Percentiles rank a stretch among this genome's conserved stretches.
Evolutionary conservation across 2,888 invertebrate species (phyloP).

Genomic region (Acleris laterana): DNA sequence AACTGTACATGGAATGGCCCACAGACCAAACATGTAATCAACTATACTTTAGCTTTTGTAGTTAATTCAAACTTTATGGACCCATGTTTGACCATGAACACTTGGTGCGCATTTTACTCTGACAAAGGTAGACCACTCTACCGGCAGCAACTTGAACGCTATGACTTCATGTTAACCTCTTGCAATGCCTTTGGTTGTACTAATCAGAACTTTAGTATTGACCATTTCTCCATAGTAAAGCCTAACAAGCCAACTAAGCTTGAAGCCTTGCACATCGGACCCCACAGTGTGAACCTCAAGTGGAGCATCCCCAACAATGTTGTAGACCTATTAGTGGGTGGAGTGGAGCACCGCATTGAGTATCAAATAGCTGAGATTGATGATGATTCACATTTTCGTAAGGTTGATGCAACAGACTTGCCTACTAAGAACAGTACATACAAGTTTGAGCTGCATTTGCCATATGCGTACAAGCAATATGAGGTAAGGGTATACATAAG

Average conservation of each 20-base stretch:
- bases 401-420: constrained; percentile 63
- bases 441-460: constrained; percentile 78
- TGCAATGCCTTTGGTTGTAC: constrained; percentile 85
- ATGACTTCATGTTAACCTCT: constrained; percentile 85
- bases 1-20: constrained; percentile 90
- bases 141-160: constrained; percentile 72
- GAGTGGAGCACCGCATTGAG: constrained; percentile 72
- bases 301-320: constrained; percentile 71
- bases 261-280: constrained; percentile 54
- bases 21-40: constrained; percentile 62
- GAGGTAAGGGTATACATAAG: constrained; percentile 89
- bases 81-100: constrained; percentile 47
- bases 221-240: constrained; percentile 83
- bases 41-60: constrained; percentile 60
- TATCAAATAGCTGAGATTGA: constrained; percentile 80
- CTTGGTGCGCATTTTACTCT: constrained; percentile 61
- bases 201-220: constrained; percentile 78
- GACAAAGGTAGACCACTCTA: constrained; percentile 68
- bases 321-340: constrained; percentile 61
- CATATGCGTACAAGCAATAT: constrained; percentile 88
- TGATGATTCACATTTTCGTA: constrained; percentile 68
- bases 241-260: constrained; percentile 64
- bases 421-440: constrained; percentile 67
- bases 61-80: constrained; percentile 52
- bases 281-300: constrained; percentile 67